Base-by-base conservation (phyloP, 2,888 invertebrate genomes). In the Tenthredo mesomela region DNA sequence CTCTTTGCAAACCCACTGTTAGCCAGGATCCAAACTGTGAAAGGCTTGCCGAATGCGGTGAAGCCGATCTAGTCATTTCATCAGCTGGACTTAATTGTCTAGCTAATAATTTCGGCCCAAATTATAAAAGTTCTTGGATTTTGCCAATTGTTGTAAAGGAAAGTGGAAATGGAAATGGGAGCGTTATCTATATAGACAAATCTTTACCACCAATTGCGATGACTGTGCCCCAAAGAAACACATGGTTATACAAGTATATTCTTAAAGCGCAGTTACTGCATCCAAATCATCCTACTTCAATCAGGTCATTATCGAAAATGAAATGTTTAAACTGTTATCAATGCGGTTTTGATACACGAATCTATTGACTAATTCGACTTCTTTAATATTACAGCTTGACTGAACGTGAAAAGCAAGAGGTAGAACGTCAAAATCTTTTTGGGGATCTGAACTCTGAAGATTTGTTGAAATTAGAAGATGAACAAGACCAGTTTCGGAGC, bases 31-130 rank as follows among this genome's bases (percentile, higher is more conserved):
- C 43, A 33, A 88, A 89, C 85, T 91, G 91, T 77, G 86, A 89
- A 37, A 85, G 84, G 61, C 86, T 92, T 43, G 90, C 89, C 0
- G 86, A 88, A 58, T 33, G 70, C 37, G 85, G 89, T 85, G 88
- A 88, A n/a, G 90, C 88, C 12, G 91, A 92, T 86, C 78, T 92
- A 54, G 91, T 92, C 18, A 91, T 92, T 84, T 91, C 91, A 15
- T 89, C 91, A 1, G 88, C 90, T 70, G 91, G 91, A 12, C 86
- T 92, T 18, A 90, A 90, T 25, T 90, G 90, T 86, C 85, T 92
- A 75, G 88, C 89, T 15, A 87, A 87, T 67, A 92, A 91, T 83
- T 84, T 88, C 47, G 88, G 88, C 43, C 85, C 89, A 2, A 87
- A 84, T 47, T 87, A 88, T 80, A 70, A 86, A 9, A 88, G 84